Evolutionary conservation across 2,888 invertebrate genomes (phyloP), one percentile per base, ranked within the genome.

Genomic region (Empis livida): DNA sequence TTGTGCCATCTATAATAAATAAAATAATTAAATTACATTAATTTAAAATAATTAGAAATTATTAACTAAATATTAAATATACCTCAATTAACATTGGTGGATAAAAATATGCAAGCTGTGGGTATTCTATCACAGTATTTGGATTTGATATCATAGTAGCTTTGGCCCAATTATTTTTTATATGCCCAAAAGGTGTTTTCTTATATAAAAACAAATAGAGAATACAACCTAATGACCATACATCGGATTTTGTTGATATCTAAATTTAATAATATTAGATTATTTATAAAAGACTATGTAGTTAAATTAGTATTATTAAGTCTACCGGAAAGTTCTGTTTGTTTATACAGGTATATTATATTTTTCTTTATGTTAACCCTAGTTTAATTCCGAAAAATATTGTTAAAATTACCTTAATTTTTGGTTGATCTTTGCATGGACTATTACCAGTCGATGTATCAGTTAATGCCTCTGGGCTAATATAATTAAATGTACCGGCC

Each of bases 171-270:
- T 78, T 75, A 55, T 81, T 75, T 37, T 73, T 73, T 54, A 92
- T 79, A 65, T 91, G 83, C 38, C 87, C 83, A 70, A 95, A 97
- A 1, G 97, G 97, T 2, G 94, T 91, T 57, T 77, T 77, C 1
- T 88, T 86, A 67, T 93, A 96, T 38, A 93, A 79, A 69, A 97
- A 74, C 65, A 88, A 81, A 72, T 95, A 97, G 51, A 97, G 74
- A 61, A 97, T 97, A 65, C 95, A 96, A 17, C 97, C 97, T 55
- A 97, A 73, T 0, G 95, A 94, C 97, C 97, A 97, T 45, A 97
- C 91, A 69, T 97, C 96, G 40, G 94, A 89, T 61, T 89, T 92
- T 55, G 81, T 86, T 52, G 86, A 85, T 55, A 94, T 84, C 90
- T 92, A 58, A 39, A 64, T 63, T 55, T 49, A 41, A 54, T 47